Base-by-base conservation (phyloP, 2,113 vertebrate species). In the Syngnathus floridae region DNA sequence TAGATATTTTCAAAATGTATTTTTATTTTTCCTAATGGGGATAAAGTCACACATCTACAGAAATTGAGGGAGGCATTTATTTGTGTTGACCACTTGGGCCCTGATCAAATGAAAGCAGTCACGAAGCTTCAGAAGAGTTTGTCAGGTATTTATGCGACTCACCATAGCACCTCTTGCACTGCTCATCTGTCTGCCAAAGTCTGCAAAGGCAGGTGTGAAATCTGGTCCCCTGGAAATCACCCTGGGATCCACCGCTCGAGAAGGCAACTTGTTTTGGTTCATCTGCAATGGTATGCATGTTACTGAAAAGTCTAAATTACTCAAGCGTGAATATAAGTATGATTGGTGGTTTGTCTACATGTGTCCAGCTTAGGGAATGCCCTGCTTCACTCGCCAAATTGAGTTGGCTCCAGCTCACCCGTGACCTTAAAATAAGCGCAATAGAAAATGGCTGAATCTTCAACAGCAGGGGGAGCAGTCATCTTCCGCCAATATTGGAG, bases 121-220 rank as follows among this genome's bases (percentile, higher is more conserved):
- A 19, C 5, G 14, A n/a, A 61, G 9, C 21, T 35, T 17, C 22
- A 22, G 14, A 48, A 38, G 45, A 31, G 6, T 45, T 19, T 19
- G 21, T 43, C 5, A 13, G 14, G 26, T 57, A 14, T 1, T 3
- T 7, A 13, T 19, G 51, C 40, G 73, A 95, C 96, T 95, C 88
- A 95, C 95, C 65, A 93, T 71, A n/a, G 93, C 72, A 37, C 93
- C 94, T 82, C 94, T 91, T 77, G 93, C 93, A 66, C 93, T 92
- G 0, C 91, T 78, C 69, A 92, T 84, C 67, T 93, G 94, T 72
- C 96, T 92, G 81, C 95, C 93, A 81, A 99, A 98, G 79, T 99
- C 97, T 43, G 97, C 97, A 22, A 96, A 98, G 57, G 97, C 95
- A 6, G 97, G 97, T 0, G 97, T 99, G 90, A 99, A 99, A 76